Evolutionary conservation across 2,888 invertebrate species (phyloP), one percentile per base, ranked within the genome.

Genomic region (Scaptomyza tumidula): DNA sequence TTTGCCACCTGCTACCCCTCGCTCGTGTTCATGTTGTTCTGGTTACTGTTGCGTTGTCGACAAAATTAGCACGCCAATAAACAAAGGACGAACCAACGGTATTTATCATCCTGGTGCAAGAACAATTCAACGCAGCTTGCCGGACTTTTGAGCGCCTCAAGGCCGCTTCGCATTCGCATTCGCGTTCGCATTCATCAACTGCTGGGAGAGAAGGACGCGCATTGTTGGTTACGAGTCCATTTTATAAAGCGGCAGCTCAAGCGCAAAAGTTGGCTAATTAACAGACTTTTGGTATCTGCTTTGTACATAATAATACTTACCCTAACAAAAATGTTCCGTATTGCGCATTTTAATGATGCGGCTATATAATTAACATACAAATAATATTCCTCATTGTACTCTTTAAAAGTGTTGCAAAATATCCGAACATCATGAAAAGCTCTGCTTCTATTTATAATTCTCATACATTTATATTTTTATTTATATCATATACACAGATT

Each of bases 261-360:
- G 53, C 67, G 50, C 31, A 63, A 71, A 80, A 84, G 56, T 80
- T 64, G 63, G 62, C 87, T 84, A 87, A 86, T 86, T 86, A 80
- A 63, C 65, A 29, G 52, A 41, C 29, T 45, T 60, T 52, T 58
- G 37, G 24, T 13, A 16, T 31, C 37, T 39, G 37, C 52, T 44
- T 35, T 49, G 44, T n/a, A 14, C 43, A 14, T 50, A 24, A 63
- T 27, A 31, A 33, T 45, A 75, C 44, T 52, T 48, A 45, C 24
- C 33, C n/a, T 33, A n/a, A 7, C 14, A 14, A 7, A 33, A 58
- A 19, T 24, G 14, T 43, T 16, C 46, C 16, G 31, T 27, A 48
- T 31, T 46, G 14, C 19, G 11, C 48, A 50, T 45, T 31, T 44
- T 14, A 6, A 43, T 24, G 7, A 19, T 11, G 3, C 10, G 31